Base-by-base conservation (phyloP, 2,113 vertebrate species). In the Lonchura striata region DNA sequence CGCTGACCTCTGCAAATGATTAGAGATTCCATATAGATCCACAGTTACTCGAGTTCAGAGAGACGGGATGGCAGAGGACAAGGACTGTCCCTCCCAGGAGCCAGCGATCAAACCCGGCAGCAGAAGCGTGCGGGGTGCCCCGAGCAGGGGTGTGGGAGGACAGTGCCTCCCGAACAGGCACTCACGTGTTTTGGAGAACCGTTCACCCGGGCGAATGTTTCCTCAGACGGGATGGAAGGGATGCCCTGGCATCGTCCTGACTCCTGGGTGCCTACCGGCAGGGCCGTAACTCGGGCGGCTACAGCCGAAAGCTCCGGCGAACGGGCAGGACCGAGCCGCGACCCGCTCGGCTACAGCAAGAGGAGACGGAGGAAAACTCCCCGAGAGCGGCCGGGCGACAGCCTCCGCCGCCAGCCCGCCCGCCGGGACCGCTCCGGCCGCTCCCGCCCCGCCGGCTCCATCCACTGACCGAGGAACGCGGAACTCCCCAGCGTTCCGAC, bases 91-190 rank as follows among this genome's bases (percentile, higher is more conserved):
- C 25, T 42, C 4, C 21, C 33, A 1, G 3, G 63, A 24, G 54
- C 16, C 85, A 27, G 76, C 9, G 24, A 5, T 2, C 10, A 25
- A 17, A 27, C 11, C 44, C 0, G 10, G 19, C 0, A 27, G 79
- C 65, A 56, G 52, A 2, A 25, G 18, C 33, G 49, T 5, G 77
- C 3, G 30, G 50, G 44, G 21, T 1, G 5, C 77, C 5, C 19
- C 0, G 35, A 15, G 90, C 1, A 6, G 24, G 47, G 59, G 21
- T 28, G 76, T 13, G 6, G 68, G 46, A 31, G 28, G 19, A 31
- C 2, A 15, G 6, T 0, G 18, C 30, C 1, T 4, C 27, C 75
- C 8, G 11, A 1, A 11, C 35, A 5, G 44, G 11, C 70, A 14
- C 5, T 10, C 66, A 4, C 20, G 9, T 21, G 2, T 9, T 37